Conservation (phyloP, 2,113 vertebrate species). For the Planiliza haematocheilus region DNA sequence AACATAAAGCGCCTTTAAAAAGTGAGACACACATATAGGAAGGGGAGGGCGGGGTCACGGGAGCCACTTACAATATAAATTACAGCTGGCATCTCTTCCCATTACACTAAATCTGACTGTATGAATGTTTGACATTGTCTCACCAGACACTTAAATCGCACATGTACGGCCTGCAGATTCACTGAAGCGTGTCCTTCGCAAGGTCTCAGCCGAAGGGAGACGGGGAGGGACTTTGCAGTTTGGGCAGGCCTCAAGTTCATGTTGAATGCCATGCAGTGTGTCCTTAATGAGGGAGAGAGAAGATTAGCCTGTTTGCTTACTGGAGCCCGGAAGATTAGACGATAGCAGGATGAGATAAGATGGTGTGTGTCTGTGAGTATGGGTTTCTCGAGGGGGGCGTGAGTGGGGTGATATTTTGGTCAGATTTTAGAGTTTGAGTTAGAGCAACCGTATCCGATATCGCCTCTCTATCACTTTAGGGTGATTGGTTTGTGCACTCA, state of each 20-base stretch:
- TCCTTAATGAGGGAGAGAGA: slow-evolving; percentile 69
- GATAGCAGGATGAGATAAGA: slow-evolving; percentile 65
- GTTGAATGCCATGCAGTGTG: slow-evolving; percentile 67
- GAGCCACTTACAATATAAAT: slow-evolving; percentile 44
- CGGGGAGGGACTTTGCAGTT: slow-evolving; percentile 41
- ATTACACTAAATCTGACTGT: slow-evolving; percentile 39
- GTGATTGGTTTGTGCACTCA: no score
- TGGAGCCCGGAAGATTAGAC: slow-evolving; percentile 64
- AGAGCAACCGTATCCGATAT: no score
- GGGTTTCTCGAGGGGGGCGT: slow-evolving; percentile 28
- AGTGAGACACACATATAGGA: slow-evolving; percentile 17
- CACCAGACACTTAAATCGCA: slow-evolving; percentile 31
- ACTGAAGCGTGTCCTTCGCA: slow-evolving; percentile 42
- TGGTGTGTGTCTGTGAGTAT: slow-evolving; percentile 44
- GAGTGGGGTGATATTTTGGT: slow-evolving; percentile 29
- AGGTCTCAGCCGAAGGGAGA: slow-evolving; percentile 36
- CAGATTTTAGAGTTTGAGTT: no score
- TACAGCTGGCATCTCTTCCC: slow-evolving; percentile 26
- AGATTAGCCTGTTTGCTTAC: slow-evolving; percentile 70
- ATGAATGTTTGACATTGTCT: slow-evolving; percentile 72
- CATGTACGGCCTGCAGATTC: slow-evolving; percentile 37
- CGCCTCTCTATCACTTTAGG: no score
- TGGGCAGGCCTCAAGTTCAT: slow-evolving; percentile 53
- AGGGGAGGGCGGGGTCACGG: slow-evolving; percentile 30
- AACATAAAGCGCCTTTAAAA: slow-evolving; percentile 63